Evolutionary conservation across 2,888 invertebrate species (phyloP).

Genomic region (Brachycybe producta): DNA sequence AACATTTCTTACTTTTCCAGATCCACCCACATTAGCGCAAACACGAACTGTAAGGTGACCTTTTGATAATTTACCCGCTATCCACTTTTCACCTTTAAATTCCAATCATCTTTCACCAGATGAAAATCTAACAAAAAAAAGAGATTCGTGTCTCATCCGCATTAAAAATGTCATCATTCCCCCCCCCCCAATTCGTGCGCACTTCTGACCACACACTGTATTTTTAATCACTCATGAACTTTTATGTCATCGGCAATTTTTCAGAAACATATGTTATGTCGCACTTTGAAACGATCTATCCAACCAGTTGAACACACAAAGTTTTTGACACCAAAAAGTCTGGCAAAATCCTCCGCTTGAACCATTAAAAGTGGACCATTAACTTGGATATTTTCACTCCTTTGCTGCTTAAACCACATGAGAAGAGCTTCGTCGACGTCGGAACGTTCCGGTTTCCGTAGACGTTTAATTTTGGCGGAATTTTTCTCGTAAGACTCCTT

Average conservation of each 20-base stretch:
- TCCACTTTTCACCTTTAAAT: background rate
- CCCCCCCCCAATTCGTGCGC: background rate
- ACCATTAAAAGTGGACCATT: background rate
- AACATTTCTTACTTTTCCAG: too few relatives aligned
- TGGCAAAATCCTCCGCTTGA: background rate
- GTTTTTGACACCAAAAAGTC: background rate
- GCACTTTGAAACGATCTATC: background rate
- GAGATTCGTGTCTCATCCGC: background rate
- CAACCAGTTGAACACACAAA: background rate
- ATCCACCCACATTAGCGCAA: background rate
- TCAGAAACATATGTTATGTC: background rate
- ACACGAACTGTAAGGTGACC: background rate
- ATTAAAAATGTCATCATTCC: background rate
- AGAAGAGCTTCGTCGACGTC: slow-evolving; percentile 1
- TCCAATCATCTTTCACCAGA: background rate
- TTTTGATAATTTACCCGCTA: background rate
- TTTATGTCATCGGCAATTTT: background rate
- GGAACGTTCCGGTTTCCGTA: background rate
- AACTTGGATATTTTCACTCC: background rate
- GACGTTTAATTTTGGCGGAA: too few relatives aligned
- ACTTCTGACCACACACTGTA: background rate
- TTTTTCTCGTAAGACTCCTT: too few relatives aligned
- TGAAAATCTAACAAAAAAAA: background rate
- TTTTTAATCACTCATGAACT: background rate
- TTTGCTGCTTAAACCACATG: background rate